Evolutionary conservation across 2,113 vertebrate species (phyloP).

Genomic region (Microcebus ravelobensis): DNA sequence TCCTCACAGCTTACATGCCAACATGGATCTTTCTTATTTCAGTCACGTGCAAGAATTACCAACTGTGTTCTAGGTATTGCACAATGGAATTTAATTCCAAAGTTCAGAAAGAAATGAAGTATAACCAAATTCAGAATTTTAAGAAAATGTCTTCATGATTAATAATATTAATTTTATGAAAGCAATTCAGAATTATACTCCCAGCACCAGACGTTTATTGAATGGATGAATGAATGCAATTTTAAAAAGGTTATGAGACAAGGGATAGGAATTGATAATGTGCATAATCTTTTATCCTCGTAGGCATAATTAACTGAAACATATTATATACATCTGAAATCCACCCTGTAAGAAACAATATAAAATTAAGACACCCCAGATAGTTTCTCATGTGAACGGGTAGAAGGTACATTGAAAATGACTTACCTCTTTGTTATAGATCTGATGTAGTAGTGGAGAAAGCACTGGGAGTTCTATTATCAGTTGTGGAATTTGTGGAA

Average conservation of each 20-base stretch:
- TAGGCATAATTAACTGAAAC: slow-evolving; percentile 62
- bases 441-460: background rate
- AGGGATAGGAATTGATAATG: slow-evolving; percentile 57
- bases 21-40: background rate
- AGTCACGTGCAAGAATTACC: background rate
- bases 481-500: background rate
- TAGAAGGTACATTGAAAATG: background rate
- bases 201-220: slow-evolving; percentile 43
- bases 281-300: slow-evolving; percentile 53
- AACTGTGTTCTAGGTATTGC: background rate
- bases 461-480: background rate
- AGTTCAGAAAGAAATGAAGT: slow-evolving; percentile 55
- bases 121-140: slow-evolving; percentile 59
- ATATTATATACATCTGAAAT: slow-evolving; percentile 49
- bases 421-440: background rate
- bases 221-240: slow-evolving; percentile 68
- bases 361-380: slow-evolving; percentile 1
- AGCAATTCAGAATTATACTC: slow-evolving; percentile 58
- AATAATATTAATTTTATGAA: slow-evolving; percentile 75
- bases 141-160: slow-evolving; percentile 72
- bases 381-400: background rate
- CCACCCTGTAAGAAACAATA: background rate
- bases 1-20: background rate
- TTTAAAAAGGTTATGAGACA: slow-evolving; percentile 71
- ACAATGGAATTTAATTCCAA: slow-evolving; percentile 48